Percentiles rank a stretch among this genome's conserved stretches.
phyloP scores from a whole-genome alignment of 2,113 vertebrate species.

The Sander lucioperca region DNA sequence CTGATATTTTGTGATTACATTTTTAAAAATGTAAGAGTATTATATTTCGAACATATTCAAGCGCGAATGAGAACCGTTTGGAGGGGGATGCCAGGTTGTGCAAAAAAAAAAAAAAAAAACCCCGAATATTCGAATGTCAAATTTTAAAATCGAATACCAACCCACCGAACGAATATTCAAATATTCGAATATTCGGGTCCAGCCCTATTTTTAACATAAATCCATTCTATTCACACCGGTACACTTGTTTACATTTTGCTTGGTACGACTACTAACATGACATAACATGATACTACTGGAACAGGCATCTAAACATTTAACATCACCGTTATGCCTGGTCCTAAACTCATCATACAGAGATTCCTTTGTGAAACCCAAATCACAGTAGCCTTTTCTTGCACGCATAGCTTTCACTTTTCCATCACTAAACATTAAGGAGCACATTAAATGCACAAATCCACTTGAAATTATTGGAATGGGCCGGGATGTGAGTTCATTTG shows the following conservation, averaged over 20 bases:
- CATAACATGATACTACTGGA: background rate
- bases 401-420: conserved; percentile 5
- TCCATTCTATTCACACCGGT: background rate
- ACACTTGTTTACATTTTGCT: background rate
- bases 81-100: no score
- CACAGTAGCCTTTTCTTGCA: background rate
- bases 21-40: no score
- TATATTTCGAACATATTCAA: no score
- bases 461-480: conserved; percentile 62
- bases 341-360: background rate
- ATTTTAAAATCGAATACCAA: no score
- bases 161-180: no score
- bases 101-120: no score
- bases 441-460: conserved; percentile 45
- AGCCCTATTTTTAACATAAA: background rate
- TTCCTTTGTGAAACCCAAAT: background rate
- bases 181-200: no score
- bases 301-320: background rate
- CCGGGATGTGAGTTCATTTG: conserved; percentile 60
- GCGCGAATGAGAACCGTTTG: no score
- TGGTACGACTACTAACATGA: background rate
- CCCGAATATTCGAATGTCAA: no score
- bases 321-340: background rate
- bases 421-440: conserved; percentile 26
- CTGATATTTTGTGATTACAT: no score